phyloP scores from a whole-genome alignment of 1,140 invertebrate species.

The Drosophila micromelanica region DNA sequence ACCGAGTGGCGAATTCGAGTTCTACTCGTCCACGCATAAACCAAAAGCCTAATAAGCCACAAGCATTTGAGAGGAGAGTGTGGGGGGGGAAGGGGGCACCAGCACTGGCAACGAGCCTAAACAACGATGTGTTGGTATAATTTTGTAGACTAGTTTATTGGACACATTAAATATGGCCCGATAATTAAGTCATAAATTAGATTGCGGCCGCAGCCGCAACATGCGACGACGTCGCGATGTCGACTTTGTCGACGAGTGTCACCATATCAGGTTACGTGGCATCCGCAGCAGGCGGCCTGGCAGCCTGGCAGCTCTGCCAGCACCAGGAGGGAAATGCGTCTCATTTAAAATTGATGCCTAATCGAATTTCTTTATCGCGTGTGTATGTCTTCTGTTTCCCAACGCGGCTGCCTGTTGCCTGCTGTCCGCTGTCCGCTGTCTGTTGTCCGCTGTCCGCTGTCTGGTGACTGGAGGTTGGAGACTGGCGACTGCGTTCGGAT shows the following conservation, averaged over 20 bases:
- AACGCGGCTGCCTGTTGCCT: slow-evolving; percentile 19
- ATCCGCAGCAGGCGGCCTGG: slow-evolving; percentile 71
- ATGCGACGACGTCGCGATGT: slow-evolving; percentile 36
- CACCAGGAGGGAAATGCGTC: slow-evolving; percentile 59
- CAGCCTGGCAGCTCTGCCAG: slow-evolving; percentile 37
- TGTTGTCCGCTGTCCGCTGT: background rate
- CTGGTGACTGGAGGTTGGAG: background rate
- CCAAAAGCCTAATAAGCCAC: slow-evolving; percentile 56
- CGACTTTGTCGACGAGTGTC: slow-evolving; percentile 74
- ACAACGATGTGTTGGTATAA: slow-evolving; percentile 83
- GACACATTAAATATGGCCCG: slow-evolving; percentile 84
- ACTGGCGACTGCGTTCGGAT: slow-evolving; percentile 11
- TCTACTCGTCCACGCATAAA: slow-evolving; percentile 69
- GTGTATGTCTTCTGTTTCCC: slow-evolving; percentile 72
- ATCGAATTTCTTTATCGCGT: slow-evolving; percentile 83
- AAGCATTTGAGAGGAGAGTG: slow-evolving; percentile 1
- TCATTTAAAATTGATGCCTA: slow-evolving; percentile 84
- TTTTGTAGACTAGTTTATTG: slow-evolving; percentile 84
- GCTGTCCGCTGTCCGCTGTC: slow-evolving; percentile 1
- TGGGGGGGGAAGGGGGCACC: background rate
- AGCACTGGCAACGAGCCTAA: slow-evolving; percentile 56
- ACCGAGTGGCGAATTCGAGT: slow-evolving; percentile 70
- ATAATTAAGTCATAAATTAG: slow-evolving; percentile 85
- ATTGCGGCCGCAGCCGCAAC: slow-evolving; percentile 66
- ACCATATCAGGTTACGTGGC: slow-evolving; percentile 79